These are phyloP conservation scores for Ips typographus DNA, from an alignment of 1,140 invertebrate species.

Conservation along the genomic window DNA sequence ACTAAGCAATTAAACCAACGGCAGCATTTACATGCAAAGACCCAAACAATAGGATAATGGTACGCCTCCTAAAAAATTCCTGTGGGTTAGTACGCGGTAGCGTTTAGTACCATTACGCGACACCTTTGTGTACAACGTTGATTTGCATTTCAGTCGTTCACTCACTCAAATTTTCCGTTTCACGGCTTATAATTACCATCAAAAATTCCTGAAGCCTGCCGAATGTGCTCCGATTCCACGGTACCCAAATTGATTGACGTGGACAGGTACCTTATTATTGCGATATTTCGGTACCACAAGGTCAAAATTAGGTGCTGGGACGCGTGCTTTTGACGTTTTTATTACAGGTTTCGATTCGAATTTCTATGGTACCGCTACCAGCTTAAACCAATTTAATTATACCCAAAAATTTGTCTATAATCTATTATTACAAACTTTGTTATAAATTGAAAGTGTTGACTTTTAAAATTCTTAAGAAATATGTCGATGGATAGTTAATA, in stretches of 20 bases:
- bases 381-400: no score
- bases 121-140: conserved; percentile 29
- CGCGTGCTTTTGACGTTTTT: conserved; percentile 1
- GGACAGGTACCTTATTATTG: neutral
- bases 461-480: no score
- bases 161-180: neutral
- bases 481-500: no score
- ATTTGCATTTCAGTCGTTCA: conserved; percentile 24
- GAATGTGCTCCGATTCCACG: neutral
- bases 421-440: no score
- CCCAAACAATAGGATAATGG: conserved; percentile 23
- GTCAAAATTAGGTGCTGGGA: neutral
- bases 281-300: neutral
- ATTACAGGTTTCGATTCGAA: neutral
- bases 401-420: no score
- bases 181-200: neutral
- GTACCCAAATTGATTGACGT: neutral
- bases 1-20: conserved; percentile 23
- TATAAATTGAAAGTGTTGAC: no score
- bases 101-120: conserved; percentile 22
- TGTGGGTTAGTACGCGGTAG: conserved; percentile 31
- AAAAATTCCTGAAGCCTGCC: neutral
- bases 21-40: conserved; percentile 22
- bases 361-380: no score
- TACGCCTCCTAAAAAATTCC: conserved; percentile 28